A percentile compares a stretch with the other conserved stretches of the same genome.
Conservation (phyloP, 1,140 invertebrate genomes). For the Wiebesia pumilae region DNA sequence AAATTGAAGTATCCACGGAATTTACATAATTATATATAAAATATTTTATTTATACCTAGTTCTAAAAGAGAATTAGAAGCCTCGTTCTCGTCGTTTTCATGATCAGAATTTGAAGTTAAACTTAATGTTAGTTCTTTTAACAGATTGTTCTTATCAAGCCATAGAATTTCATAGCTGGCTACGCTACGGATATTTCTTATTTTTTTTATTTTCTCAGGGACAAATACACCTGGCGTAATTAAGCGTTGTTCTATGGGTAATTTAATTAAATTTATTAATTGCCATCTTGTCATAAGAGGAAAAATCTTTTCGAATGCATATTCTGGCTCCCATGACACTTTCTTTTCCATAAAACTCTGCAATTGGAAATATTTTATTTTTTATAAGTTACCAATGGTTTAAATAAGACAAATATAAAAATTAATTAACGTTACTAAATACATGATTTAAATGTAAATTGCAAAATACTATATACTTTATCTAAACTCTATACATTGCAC, state of each 20-base stretch:
- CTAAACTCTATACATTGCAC: constrained; percentile 42
- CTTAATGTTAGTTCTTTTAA: constrained; percentile 78
- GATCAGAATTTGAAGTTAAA: constrained; percentile 66
- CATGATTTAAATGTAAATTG: too few relatives aligned
- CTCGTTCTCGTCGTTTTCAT: constrained; percentile 59
- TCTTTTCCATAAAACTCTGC: constrained; percentile 80
- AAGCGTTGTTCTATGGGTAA: constrained; percentile 56
- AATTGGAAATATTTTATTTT: constrained; percentile 56
- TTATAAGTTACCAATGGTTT: constrained; percentile 9
- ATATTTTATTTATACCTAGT: constrained; percentile 17
- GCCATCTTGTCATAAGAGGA: constrained; percentile 85
- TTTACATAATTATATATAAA: background rate
- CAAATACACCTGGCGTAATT: constrained; percentile 61
- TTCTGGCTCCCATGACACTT: constrained; percentile 83
- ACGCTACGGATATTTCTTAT: constrained; percentile 79
- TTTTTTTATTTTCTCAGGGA: constrained; percentile 78
- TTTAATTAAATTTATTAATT: constrained; percentile 73
- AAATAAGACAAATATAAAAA: background rate
- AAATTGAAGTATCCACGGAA: background rate
- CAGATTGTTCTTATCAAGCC: constrained; percentile 77
- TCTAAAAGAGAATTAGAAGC: constrained; percentile 52
- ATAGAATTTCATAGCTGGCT: constrained; percentile 83
- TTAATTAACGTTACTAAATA: too few relatives aligned
- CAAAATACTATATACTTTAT: too few relatives aligned
- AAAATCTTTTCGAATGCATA: constrained; percentile 87